Conservation (phyloP, 2,113 vertebrate species). For the Excalfactoria chinensis region DNA sequence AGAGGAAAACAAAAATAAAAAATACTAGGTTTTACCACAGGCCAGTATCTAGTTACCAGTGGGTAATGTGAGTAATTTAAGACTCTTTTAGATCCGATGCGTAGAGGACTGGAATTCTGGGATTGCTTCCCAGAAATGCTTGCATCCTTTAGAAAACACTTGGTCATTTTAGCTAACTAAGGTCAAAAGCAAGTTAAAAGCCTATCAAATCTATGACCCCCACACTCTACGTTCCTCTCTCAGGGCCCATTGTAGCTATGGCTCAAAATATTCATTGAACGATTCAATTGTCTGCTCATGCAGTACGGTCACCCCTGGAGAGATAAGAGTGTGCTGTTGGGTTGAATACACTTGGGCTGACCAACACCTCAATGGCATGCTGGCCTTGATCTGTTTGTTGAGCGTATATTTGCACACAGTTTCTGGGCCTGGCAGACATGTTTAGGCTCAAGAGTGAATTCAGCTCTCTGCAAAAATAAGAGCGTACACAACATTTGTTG, state of each 20-base stretch:
- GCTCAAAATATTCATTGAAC: background rate
- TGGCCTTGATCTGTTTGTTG: background rate
- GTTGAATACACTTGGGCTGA: fast-evolving
- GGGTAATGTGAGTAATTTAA: background rate
- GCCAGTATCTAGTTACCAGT: background rate
- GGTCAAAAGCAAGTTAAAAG: background rate
- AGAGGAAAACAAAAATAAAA: background rate
- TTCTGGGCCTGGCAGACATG: background rate
- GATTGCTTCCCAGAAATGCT: background rate
- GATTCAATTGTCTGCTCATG: background rate
- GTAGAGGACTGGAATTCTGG: background rate
- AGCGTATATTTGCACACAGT: background rate
- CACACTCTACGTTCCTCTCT: background rate
- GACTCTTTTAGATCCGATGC: background rate
- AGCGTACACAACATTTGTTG: background rate
- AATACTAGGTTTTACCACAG: background rate
- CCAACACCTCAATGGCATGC: fast-evolving
- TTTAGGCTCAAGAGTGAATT: background rate
- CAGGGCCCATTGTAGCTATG: background rate
- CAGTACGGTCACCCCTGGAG: background rate
- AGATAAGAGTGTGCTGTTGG: fast-evolving
- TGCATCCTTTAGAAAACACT: background rate
- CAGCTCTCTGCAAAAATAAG: background rate
- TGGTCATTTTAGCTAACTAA: background rate
- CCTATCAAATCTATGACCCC: background rate